Conservation (phyloP, 2,888 invertebrate genomes). For the Heliconius erato region DNA sequence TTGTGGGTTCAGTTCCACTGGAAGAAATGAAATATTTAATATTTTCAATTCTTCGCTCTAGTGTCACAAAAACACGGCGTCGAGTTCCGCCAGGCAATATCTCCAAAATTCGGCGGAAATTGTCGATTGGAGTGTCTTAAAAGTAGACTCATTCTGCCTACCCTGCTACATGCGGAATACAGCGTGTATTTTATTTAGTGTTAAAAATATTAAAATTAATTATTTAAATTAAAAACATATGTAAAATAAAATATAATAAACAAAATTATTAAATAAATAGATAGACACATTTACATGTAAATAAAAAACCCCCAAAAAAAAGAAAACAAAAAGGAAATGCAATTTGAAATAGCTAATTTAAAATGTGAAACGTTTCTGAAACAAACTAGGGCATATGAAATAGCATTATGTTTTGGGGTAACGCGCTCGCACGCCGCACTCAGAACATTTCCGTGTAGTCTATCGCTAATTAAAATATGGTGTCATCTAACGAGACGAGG, state of each 20-base stretch:
- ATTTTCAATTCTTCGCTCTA: too few species aligned
- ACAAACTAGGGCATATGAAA: constrained; percentile 65
- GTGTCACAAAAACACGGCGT: too few species aligned
- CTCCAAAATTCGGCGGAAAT: too few species aligned
- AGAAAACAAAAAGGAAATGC: not conserved
- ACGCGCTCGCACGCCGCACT: constrained; percentile 65
- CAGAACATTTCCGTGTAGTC: constrained; percentile 85
- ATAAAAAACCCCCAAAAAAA: not conserved
- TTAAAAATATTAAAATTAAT: not conserved
- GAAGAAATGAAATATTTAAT: too few species aligned
- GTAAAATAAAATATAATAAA: not conserved
- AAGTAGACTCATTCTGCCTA: too few species aligned
- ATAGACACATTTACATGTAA: not conserved
- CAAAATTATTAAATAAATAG: not conserved
- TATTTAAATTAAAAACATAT: not conserved
- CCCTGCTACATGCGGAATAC: too few species aligned
- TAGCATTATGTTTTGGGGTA: constrained; percentile 73
- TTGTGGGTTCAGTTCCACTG: too few species aligned
- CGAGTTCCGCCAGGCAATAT: too few species aligned
- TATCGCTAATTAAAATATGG: constrained; percentile 85
- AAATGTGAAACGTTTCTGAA: constrained; percentile 55
- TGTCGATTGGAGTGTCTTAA: too few species aligned
- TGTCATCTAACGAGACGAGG: constrained; percentile 71
- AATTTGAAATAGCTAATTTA: constrained; percentile 50
- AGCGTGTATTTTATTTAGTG: not conserved